Conservation (phyloP, 2,113 vertebrate genomes). For the Daubentonia madagascariensis region DNA sequence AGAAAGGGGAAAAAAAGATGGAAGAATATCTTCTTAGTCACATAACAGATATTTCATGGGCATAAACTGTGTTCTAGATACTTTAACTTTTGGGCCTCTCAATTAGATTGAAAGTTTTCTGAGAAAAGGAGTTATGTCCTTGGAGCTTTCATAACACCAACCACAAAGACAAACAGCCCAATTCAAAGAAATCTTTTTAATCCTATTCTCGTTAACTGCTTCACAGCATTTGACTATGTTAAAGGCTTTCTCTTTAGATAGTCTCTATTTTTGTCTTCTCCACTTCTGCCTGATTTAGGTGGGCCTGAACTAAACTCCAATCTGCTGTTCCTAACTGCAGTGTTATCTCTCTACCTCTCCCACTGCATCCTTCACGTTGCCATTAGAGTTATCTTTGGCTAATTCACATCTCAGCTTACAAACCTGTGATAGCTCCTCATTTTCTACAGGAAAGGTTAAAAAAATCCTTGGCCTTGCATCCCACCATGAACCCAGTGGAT, state of each 20-base stretch:
- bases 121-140: background rate
- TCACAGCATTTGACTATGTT: background rate
- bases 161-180: constrained; percentile 16
- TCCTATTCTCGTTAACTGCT: constrained; percentile 5
- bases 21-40: background rate
- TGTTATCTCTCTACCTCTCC: background rate
- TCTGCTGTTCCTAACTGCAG: background rate
- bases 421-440: background rate
- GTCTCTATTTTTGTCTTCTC: background rate
- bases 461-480: background rate
- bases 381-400: constrained; percentile 24
- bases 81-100: constrained; percentile 4
- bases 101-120: constrained; percentile 18
- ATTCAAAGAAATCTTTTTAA: constrained; percentile 8
- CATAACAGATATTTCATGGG: constrained; percentile 10
- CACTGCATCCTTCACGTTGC: background rate
- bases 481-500: background rate
- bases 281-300: background rate
- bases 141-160: constrained; percentile 27
- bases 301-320: background rate
- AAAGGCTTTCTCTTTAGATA: background rate
- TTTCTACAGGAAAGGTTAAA: background rate
- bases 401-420: background rate
- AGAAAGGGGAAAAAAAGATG: background rate
- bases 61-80: background rate